phyloP scores from a whole-genome alignment of 1,140 invertebrate species.

The Aphidius ervi region DNA sequence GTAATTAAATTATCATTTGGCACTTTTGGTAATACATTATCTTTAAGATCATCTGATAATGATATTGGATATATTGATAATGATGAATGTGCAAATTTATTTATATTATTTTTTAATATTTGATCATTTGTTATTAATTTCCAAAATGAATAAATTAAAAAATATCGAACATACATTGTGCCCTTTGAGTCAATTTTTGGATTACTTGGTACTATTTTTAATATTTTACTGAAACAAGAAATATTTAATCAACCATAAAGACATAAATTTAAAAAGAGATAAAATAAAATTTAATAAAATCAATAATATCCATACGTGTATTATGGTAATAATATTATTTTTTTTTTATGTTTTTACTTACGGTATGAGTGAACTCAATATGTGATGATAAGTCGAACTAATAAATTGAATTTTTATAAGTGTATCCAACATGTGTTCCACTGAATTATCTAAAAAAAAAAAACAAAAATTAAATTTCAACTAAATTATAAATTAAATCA shows the following conservation, averaged over 20 bases:
- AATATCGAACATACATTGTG: constrained; percentile 44
- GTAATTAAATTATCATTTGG: constrained; percentile 37
- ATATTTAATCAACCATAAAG: constrained; percentile 13
- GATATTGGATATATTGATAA: constrained; percentile 33
- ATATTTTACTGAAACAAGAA: constrained; percentile 40
- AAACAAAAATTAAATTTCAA: not conserved
- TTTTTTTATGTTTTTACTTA: constrained; percentile 32
- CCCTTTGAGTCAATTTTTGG: constrained; percentile 30
- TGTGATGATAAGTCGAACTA: constrained; percentile 38
- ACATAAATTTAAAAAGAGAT: not conserved
- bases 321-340: not conserved
- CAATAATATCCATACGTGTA: not conserved
- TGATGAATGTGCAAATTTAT: constrained; percentile 34
- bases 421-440: constrained; percentile 44
- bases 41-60: constrained; percentile 31
- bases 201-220: constrained; percentile 35
- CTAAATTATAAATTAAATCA: not conserved
- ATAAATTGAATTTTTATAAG: constrained; percentile 46
- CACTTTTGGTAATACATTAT: constrained; percentile 43
- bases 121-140: constrained; percentile 41
- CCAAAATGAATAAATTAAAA: constrained; percentile 47
- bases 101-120: constrained; percentile 39
- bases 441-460: constrained; percentile 45
- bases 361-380: constrained; percentile 47
- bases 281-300: not conserved